Conservation (phyloP, 2,797 vertebrate species). For the Momotus momota region DNA sequence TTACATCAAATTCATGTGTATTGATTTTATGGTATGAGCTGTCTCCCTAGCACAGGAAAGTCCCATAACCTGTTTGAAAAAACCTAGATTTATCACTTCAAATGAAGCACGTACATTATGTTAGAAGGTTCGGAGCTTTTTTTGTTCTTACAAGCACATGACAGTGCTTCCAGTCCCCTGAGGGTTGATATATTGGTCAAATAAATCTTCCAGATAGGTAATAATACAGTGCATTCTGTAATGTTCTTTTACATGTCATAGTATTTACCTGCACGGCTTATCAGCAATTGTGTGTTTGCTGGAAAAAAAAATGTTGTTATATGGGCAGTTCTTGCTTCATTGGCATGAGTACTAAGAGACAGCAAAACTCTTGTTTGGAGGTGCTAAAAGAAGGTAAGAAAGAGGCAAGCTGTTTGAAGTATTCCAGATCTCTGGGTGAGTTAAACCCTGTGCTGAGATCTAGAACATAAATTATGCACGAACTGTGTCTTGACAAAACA, state of each 20-base stretch:
- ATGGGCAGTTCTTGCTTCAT: background rate
- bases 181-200: background rate
- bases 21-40: background rate
- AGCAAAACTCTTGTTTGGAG: background rate
- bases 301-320: background rate
- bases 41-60: background rate
- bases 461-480: background rate
- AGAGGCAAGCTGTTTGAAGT: background rate
- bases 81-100: background rate
- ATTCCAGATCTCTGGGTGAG: background rate
- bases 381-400: background rate
- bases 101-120: background rate
- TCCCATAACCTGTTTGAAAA: background rate
- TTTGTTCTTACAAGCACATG: background rate
- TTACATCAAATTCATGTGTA: background rate
- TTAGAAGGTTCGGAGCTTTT: background rate
- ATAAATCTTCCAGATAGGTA: slow-evolving; percentile 47
- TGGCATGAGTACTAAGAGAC: background rate
- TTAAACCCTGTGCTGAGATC: background rate
- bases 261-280: slow-evolving; percentile 26
- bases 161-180: background rate
- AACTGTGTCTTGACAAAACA: background rate
- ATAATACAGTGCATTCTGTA: background rate
- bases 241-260: background rate
- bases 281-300: background rate